Percentiles rank a stretch among this genome's conserved stretches.
Evolutionary conservation across 2,797 vertebrate species (phyloP).

Genomic region (Remorina albescens): DNA sequence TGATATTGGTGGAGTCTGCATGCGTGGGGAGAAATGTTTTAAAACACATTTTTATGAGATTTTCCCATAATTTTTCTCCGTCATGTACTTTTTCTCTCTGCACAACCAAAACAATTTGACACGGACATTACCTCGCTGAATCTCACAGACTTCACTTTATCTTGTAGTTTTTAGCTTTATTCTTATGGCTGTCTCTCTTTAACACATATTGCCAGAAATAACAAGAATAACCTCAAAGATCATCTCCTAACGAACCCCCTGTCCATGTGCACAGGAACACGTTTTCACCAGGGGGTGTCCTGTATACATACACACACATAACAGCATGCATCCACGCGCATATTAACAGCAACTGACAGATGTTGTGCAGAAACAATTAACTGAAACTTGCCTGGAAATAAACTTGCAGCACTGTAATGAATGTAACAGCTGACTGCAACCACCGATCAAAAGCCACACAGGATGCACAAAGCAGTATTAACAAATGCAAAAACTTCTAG

Average conservation of each 20-base stretch:
- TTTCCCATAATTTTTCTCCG: slow-evolving; percentile 7
- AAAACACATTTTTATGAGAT: slow-evolving; percentile 3
- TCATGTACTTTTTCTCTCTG: slow-evolving; percentile 1
- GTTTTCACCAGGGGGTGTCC: too few species aligned
- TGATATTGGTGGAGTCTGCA: slow-evolving; percentile 1
- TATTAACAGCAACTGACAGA: too few species aligned
- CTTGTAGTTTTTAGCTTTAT: neutral
- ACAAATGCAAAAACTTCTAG: too few species aligned
- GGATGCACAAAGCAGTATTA: too few species aligned
- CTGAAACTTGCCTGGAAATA: too few species aligned
- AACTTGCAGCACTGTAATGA: too few species aligned
- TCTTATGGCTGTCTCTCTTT: neutral
- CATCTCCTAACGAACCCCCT: neutral
- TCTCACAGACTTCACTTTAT: neutral
- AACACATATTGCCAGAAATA: slow-evolving; percentile 27
- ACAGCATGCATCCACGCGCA: too few species aligned
- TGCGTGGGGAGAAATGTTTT: neutral
- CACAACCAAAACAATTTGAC: neutral
- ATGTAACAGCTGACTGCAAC: too few species aligned
- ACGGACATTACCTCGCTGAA: neutral
- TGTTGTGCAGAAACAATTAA: too few species aligned
- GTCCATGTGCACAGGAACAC: too few species aligned
- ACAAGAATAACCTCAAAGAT: slow-evolving; percentile 22
- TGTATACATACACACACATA: too few species aligned
- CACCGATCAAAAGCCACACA: too few species aligned